Percentiles rank a stretch among this genome's conserved stretches.
These are phyloP conservation scores for Lepidochrysops patricia DNA, from an alignment of 2,888 invertebrate species.

Conservation along the genomic window DNA sequence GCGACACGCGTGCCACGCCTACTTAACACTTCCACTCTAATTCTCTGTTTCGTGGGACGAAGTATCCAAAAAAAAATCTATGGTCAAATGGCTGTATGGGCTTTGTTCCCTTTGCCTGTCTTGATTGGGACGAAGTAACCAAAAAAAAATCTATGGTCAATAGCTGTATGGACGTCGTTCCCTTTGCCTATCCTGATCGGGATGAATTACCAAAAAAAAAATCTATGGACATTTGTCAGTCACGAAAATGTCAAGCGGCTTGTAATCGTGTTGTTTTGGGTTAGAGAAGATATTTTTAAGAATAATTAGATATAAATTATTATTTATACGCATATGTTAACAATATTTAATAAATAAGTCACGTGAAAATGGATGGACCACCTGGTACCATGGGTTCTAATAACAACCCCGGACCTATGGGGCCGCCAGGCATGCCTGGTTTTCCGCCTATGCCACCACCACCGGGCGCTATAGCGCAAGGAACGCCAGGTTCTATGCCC, in stretches of 20 bases:
- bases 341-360: background rate
- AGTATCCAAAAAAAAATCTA: no score
- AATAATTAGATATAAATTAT: no score
- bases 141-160: background rate
- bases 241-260: background rate
- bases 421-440: conserved; percentile 34
- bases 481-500: conserved; percentile 44
- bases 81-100: no score
- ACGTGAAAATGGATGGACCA: conserved; percentile 51
- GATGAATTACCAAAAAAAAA: no score
- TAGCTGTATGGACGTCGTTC: no score
- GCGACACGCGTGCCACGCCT: no score
- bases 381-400: conserved; percentile 48
- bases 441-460: conserved; percentile 36
- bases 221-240: background rate
- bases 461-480: conserved; percentile 31
- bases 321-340: background rate
- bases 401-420: conserved; percentile 44
- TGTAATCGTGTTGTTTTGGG: background rate
- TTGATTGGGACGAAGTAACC: no score
- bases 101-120: no score
- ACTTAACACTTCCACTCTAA: no score
- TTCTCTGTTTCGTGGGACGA: no score
- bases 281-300: no score
- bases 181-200: no score